Conservation (phyloP, 1,140 invertebrate species). For the Philotrypesis tridentata region DNA sequence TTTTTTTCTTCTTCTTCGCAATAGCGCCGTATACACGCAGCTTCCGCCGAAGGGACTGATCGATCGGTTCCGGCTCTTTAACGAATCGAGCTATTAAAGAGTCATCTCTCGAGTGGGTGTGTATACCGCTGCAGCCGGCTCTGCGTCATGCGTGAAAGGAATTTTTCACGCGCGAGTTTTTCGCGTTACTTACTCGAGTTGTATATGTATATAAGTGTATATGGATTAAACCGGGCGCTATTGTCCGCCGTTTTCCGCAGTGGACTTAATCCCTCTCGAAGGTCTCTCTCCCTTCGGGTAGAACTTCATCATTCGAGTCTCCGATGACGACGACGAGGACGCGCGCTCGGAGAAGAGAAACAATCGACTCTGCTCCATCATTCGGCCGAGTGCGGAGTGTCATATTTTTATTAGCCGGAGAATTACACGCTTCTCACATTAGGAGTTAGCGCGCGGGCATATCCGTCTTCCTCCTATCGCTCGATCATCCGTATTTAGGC, state of each 20-base stretch:
- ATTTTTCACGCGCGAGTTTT: not conserved
- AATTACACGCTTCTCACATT: slow-evolving; percentile 41
- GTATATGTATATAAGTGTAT: too few species aligned
- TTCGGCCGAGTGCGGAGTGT: slow-evolving; percentile 9
- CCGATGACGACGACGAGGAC: too few species aligned
- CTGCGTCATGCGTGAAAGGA: too few species aligned
- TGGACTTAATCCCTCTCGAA: not conserved
- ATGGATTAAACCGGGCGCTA: too few species aligned
- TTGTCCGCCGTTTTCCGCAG: too few species aligned
- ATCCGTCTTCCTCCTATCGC: not conserved
- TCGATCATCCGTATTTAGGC: slow-evolving; percentile 13
- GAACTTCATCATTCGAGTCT: slow-evolving; percentile 17
- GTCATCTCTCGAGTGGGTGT: slow-evolving; percentile 30
- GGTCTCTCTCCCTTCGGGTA: not conserved
- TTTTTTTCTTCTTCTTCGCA: not conserved
- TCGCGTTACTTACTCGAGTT: not conserved
- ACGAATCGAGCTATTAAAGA: slow-evolving; percentile 10
- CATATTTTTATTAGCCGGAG: slow-evolving; percentile 36
- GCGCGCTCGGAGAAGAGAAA: not conserved
- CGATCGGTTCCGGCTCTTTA: slow-evolving; percentile 14
- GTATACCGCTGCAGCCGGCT: not conserved
- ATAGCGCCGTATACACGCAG: not conserved
- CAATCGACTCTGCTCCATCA: slow-evolving; percentile 24
- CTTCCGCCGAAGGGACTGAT: slow-evolving; percentile 27
- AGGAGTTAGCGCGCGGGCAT: not conserved